Conservation (phyloP, 2,888 invertebrate genomes). For the Cheilosia grossa region DNA sequence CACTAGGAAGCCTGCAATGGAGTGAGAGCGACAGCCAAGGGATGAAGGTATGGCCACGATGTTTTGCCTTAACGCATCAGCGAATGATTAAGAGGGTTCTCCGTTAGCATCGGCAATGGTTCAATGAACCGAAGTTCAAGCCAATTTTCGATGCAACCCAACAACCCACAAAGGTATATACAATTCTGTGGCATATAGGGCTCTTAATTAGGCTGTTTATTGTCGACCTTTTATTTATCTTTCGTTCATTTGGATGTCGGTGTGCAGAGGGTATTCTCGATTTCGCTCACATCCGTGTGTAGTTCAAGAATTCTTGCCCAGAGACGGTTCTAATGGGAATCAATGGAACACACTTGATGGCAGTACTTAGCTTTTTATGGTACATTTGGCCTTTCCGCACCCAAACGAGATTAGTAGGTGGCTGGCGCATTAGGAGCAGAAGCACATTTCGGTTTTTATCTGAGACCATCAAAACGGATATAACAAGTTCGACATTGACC, state of each 20-base stretch:
- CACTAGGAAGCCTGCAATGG: not conserved
- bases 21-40: not conserved
- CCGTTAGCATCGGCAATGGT: not conserved
- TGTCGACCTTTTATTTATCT: constrained; percentile 13
- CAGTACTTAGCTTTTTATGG: constrained; percentile 29
- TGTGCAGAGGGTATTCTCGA: constrained; percentile 4
- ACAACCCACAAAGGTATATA: constrained; percentile 2
- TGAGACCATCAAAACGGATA: constrained; percentile 25
- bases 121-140: constrained; percentile 25
- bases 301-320: constrained; percentile 13
- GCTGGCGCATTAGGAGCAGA: not conserved
- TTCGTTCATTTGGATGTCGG: constrained; percentile 27
- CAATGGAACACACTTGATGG: constrained; percentile 14
- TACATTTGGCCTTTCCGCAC: constrained; percentile 11
- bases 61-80: constrained; percentile 49
- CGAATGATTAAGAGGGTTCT: constrained; percentile 25
- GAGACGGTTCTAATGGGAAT: constrained; percentile 33
- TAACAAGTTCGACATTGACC: constrained; percentile 35
- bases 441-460: constrained; percentile 9
- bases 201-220: constrained; percentile 35
- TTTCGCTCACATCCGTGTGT: constrained; percentile 17
- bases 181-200: not conserved
- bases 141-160: not conserved
- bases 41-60: too few species aligned
- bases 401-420: not conserved